These are phyloP conservation scores for Strigops habroptila DNA, from an alignment of 2,113 vertebrate genomes.

Conservation along the genomic window DNA sequence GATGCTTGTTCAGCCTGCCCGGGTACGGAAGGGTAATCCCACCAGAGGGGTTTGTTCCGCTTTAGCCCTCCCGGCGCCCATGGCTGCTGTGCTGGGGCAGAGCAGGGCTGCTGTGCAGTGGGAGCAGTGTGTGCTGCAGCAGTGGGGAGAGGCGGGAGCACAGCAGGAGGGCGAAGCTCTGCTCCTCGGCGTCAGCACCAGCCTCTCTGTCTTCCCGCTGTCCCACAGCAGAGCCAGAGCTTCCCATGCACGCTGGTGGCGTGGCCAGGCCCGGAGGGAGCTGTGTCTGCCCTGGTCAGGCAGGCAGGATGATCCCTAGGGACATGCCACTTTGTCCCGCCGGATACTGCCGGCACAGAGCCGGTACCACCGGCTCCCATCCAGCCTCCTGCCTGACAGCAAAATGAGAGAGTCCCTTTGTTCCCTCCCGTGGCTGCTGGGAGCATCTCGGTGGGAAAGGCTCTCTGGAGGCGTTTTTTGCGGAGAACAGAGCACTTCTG, in stretches of 20 bases:
- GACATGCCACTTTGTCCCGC: rapidly evolving
- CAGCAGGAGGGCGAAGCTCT: background rate
- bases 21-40: background rate
- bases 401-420: background rate
- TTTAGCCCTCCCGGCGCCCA: rapidly evolving
- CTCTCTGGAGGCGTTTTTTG: background rate
- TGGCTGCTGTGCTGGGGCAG: rapidly evolving
- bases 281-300: background rate
- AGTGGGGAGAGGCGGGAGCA: background rate
- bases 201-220: background rate
- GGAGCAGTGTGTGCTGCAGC: background rate
- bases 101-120: background rate
- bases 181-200: background rate
- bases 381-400: rapidly evolving
- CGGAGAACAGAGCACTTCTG: slow-evolving; percentile 34
- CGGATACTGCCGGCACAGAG: background rate
- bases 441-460: background rate
- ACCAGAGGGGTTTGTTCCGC: rapidly evolving
- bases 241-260: rapidly evolving
- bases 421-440: background rate
- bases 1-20: background rate
- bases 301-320: background rate
- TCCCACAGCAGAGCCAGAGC: rapidly evolving
- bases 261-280: background rate
- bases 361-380: background rate